Evolutionary conservation across 2,113 vertebrate species (phyloP), one percentile per base, ranked within the genome.

Genomic region (Otus sunia): DNA sequence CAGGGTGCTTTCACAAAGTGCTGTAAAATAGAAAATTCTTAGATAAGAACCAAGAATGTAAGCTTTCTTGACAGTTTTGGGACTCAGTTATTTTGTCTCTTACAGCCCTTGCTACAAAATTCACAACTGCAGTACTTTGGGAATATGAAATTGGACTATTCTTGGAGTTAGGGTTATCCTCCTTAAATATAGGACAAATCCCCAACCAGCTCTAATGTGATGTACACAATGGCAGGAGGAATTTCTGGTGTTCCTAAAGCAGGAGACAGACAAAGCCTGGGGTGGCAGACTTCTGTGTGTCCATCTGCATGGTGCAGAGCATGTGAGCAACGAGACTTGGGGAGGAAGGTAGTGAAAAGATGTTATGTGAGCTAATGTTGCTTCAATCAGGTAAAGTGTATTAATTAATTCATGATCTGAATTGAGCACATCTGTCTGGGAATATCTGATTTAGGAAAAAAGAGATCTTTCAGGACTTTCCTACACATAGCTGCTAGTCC

Each of bases 241-340:
- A 22, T 56, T 60, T 67, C 27, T 79, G 9, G 26, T 13, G 19
- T 21, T 15, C 26, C 15, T 73, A 30, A n/a, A 36, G 43, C 45
- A 45, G 36, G 29, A 77, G 30, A 27, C 10, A 32, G 58, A 56
- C 22, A 69, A 56, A 62, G 26, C 21, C 20, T n/a, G 62, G 47
- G 29, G 8, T 36, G n/a, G 8, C 34, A 80, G 47, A 39, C 4
- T 12, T 36, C 21, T 50, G 8, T 26, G 76, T 21, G 55, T 41
- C 20, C 9, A 36, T 18, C 34, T 0, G 0, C 27, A 17, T 11
- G 21, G 60, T 41, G 36, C 12, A 23, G 53, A 53, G 15, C 63
- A 58, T 3, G 4, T 3, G 27, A 62, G 67, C 49, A 56, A 30
- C 1, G 4, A 21, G 63, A 58, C 30, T 9, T 12, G 43, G 27